Base-by-base conservation (phyloP, 2,113 vertebrate genomes). In the Neolamprologus variostigma region DNA sequence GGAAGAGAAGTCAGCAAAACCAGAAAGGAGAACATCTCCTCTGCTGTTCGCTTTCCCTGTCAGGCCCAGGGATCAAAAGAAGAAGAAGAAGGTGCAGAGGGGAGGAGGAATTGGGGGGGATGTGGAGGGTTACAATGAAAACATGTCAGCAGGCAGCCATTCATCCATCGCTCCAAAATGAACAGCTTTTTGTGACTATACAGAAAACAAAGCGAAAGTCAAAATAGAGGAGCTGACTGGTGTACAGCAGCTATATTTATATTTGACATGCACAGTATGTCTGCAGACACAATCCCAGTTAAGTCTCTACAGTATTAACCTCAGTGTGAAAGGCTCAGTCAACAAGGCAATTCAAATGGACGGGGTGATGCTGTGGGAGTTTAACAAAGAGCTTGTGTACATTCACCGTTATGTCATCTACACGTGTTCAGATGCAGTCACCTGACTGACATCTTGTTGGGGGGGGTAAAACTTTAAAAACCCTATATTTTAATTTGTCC, bases 11-110 rank as follows among this genome's bases (percentile, higher is more conserved):
- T 71, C 71, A 79, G 83, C 86, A 84, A 91, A 81, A 91, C 83
- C 82, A 93, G 89, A 92, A 47, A 83, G 80, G 45, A 86, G 85
- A 89, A 86, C 85, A 59, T 93, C 63, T 88, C 68, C 66, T 55
- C 61, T 68, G 21, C 68, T 51, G 86, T 68, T 92, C 90, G 51
- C 40, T 35, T 79, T 78, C 3, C 11, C 82, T 86, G 86, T 90
- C 88, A 92, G 89, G 84, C 50, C 55, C 76, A 33, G 85, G 54
- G 91, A 90, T 86, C 81, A 91, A 79, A 83, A 85, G 35, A 80
- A 10, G 33, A 54, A 35, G 63, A 61, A 31, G 37, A 14, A 73
- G 57, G 68, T 12, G 28, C 23, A 19, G 82, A n/a, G 14, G 42
- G n/a, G 3, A 0, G 8, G n/a, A 8, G 7, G n/a, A 0, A 35